Evolutionary conservation across 2,888 invertebrate species (phyloP).

Genomic region (Philaethria dido): DNA sequence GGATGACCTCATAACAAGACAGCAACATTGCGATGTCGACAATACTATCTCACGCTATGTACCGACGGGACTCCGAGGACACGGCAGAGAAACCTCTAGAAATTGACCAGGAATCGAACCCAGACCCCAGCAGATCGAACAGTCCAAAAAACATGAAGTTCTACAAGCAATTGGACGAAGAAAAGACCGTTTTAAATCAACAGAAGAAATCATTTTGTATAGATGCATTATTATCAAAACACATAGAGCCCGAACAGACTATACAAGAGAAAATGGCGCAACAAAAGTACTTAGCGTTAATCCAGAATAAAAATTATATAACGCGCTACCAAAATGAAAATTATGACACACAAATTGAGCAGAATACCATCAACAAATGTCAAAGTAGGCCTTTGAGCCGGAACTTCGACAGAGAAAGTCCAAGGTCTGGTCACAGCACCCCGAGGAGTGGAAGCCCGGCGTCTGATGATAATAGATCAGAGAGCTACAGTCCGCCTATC

Average conservation of each 20-base stretch:
- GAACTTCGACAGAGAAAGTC: conserved; percentile 57
- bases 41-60: conserved; percentile 58
- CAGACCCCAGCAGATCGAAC: conserved; percentile 64
- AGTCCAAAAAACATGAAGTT: conserved; percentile 74
- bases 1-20: conserved; percentile 44
- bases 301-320: conserved; percentile 75
- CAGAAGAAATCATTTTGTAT: conserved; percentile 93
- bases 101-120: conserved; percentile 69
- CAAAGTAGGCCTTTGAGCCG: conserved; percentile 50
- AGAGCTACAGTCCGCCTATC: conserved; percentile 92
- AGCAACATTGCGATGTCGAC: conserved; percentile 52
- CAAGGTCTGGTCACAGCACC: conserved; percentile 65
- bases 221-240: conserved; percentile 91
- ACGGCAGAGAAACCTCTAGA: conserved; percentile 65
- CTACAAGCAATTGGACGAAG: conserved; percentile 61
- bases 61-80: conserved; percentile 60
- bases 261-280: conserved; percentile 67
- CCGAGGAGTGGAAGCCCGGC: conserved; percentile 72
- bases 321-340: conserved; percentile 69
- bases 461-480: conserved; percentile 85
- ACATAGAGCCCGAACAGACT: conserved; percentile 61
- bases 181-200: conserved; percentile 70
- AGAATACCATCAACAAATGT: conserved; percentile 72
- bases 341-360: conserved; percentile 75
- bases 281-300: conserved; percentile 69